A percentile compares a stretch with the other conserved stretches of the same genome.
phyloP scores from a whole-genome alignment of 53 echinoderm and acorn worm genomes.

The Echinarachnius parma region DNA sequence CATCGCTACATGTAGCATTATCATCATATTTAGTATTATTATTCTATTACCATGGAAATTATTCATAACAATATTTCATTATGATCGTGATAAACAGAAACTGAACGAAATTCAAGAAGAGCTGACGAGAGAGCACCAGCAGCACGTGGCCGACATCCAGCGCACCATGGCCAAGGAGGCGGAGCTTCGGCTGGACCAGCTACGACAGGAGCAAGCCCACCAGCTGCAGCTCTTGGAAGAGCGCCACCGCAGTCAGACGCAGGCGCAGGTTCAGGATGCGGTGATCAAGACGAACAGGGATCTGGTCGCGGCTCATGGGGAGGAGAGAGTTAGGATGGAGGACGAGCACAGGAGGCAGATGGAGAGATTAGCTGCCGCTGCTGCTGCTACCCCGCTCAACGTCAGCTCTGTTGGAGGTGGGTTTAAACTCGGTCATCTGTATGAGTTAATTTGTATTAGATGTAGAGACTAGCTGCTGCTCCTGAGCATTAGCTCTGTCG shows the following conservation, averaged over 20 bases:
- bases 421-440: too few species aligned
- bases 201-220: conserved; percentile 64
- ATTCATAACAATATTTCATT: too few species aligned
- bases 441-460: too few species aligned
- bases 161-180: conserved; percentile 83
- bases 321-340: conserved; percentile 76
- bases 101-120: conserved; percentile 83
- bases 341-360: conserved; percentile 76
- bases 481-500: too few species aligned
- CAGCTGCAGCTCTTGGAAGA: conserved; percentile 46
- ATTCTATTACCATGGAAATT: too few species aligned
- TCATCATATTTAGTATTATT: too few species aligned
- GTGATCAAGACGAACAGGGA: conserved; percentile 79
- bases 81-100: too few species aligned
- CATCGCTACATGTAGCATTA: too few species aligned
- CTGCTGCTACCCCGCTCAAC: conserved; percentile 31
- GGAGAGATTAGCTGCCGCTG: conserved; percentile 62
- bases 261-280: conserved; percentile 72
- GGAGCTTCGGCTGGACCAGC: conserved; percentile 65
- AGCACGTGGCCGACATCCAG: conserved; percentile 91
- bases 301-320: conserved; percentile 81
- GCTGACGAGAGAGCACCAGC: conserved; percentile 83
- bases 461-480: too few species aligned
- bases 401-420: conserved; percentile 48
- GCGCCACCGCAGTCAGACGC: conserved; percentile 44